phyloP scores from a whole-genome alignment of 2,113 vertebrate species.

The Nestor notabilis region DNA sequence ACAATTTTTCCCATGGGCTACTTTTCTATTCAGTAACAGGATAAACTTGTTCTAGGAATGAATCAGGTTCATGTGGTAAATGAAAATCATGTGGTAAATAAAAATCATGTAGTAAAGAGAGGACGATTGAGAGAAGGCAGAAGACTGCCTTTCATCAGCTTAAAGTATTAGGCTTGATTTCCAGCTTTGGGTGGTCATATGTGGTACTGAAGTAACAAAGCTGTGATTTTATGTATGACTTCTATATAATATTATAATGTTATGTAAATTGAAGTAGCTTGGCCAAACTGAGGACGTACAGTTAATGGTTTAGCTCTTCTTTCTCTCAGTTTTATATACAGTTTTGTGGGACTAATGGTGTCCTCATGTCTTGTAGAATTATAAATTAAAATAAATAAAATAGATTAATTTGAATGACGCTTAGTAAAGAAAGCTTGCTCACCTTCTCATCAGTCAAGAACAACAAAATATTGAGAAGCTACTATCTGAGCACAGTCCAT shows the following conservation, averaged over 20 bases:
- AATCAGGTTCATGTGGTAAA: not conserved
- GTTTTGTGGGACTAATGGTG: not conserved
- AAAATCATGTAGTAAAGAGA: not conserved
- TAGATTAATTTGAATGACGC: not conserved
- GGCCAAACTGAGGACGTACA: not conserved
- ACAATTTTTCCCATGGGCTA: not conserved
- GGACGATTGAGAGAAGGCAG: not conserved
- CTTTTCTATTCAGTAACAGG: not conserved
- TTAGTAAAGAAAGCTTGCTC: not conserved
- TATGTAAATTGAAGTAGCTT: not conserved
- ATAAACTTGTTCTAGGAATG: constrained; percentile 15
- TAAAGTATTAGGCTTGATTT: not conserved
- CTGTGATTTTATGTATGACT: not conserved
- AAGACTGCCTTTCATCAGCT: not conserved
- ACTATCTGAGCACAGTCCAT: not conserved
- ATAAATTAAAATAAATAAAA: not conserved
- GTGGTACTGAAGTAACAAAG: not conserved
- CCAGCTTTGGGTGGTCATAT: not conserved
- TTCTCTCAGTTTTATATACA: not conserved
- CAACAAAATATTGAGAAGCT: not conserved
- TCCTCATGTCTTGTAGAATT: not conserved
- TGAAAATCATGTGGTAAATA: not conserved
- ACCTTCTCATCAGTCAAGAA: not conserved
- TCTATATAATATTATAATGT: not conserved
- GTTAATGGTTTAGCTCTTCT: not conserved